Evolutionary conservation across 2,113 vertebrate species (phyloP).

Genomic region (Rhabdornis inornatus): DNA sequence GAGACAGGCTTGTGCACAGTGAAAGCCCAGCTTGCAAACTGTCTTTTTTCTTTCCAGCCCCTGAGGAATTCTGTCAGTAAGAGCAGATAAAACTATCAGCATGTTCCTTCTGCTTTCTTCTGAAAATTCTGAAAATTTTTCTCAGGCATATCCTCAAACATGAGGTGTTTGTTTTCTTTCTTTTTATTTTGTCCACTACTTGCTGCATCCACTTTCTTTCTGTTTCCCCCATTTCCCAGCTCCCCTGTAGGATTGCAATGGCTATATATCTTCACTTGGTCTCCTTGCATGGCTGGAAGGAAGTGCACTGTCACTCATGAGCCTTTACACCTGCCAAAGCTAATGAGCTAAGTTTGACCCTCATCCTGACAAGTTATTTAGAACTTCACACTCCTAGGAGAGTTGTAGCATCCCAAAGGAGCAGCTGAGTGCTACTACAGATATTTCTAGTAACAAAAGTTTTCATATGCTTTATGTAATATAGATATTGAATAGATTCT

Average conservation of each 20-base stretch:
- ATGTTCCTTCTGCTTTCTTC: not conserved
- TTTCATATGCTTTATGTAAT: not conserved
- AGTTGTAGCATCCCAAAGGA: not conserved
- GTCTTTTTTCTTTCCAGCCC: not conserved
- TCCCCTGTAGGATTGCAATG: not conserved
- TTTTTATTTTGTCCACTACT: not conserved
- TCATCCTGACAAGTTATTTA: not conserved
- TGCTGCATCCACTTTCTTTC: not conserved
- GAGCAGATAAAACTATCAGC: slow-evolving; percentile 23
- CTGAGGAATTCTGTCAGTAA: slow-evolving; percentile 33
- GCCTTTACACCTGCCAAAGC: slow-evolving; percentile 9
- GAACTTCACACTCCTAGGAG: not conserved
- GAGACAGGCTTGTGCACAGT: not conserved
- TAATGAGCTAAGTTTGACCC: not conserved
- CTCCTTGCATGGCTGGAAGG: not conserved
- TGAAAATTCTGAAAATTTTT: not conserved
- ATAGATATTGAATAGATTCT: not conserved
- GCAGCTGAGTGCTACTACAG: not conserved
- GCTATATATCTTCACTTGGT: not conserved
- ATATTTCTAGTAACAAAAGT: not conserved
- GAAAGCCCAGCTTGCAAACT: slow-evolving; percentile 3
- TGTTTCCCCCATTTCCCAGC: not conserved
- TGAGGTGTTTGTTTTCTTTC: not conserved
- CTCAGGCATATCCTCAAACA: not conserved
- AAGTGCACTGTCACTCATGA: not conserved